Evolutionary conservation across 2,113 vertebrate genomes (phyloP), one percentile per base, ranked within the genome.

Genomic region (Oplegnathus fasciatus): DNA sequence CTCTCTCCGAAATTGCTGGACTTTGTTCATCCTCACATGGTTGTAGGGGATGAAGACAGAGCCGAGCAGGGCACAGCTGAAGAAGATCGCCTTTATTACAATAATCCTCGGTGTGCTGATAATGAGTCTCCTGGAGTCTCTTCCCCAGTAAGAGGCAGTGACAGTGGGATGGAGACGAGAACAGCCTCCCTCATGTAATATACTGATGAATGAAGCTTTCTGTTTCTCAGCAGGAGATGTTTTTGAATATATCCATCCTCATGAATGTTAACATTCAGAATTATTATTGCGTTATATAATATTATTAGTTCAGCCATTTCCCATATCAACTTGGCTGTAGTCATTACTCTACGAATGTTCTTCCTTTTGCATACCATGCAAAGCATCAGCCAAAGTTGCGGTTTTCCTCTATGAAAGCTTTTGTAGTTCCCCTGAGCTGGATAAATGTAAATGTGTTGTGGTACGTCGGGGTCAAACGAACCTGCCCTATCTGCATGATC

Each of bases 361-460:
- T 11, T 40, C 17, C 34, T 20, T 93, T 93, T 93, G 78, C 86
- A 83, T 92, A 3, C 1, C 11, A 92, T 92, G 88, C 86, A 94
- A 94, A 95, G 28, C 46, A n/a, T 2, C 72, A 82, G 54, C 50
- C 80, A 82, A 90, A 88, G 37, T 30, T 64, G 86, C 8, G 84
- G 82, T 74, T 85, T 77, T 34, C 14, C 4, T 68, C 15, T 28
- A 1, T 28, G 20, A 65, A 87, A 66, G 84, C 82, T 55, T 81
- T 37, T 71, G 17, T 37, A 52, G 60, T 75, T 81, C 32, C 15
- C 0, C 10, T 18, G 18, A 30, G 17, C 62, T 85, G 71, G 34
- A 52, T 48, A 5, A 34, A 89, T 91, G 83, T 74, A 91, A 91
- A 93, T 92, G 15, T 32, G 44, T 18, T 80, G 72, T 26, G 54